Conservation (phyloP, 1,140 invertebrate genomes). For the Halesus radiatus region DNA sequence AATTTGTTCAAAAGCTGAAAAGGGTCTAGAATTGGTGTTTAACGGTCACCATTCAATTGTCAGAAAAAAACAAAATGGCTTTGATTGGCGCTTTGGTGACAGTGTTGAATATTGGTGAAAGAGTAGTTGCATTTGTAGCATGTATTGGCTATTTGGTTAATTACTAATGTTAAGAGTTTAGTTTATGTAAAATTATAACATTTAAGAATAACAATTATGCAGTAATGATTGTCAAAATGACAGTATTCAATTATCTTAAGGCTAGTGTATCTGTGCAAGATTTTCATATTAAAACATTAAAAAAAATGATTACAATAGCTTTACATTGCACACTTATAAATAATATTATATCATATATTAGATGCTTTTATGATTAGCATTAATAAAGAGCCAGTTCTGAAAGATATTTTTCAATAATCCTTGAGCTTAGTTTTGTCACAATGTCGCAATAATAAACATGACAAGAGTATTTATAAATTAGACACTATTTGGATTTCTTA, state of each 20-base stretch:
- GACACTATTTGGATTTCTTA: too few species aligned
- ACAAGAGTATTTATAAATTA: conserved; percentile 5
- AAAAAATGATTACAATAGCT: not conserved
- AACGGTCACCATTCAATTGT: too few species aligned
- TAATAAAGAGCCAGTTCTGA: not conserved
- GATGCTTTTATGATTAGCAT: not conserved
- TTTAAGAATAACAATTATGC: too few species aligned
- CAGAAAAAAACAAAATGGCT: too few species aligned
- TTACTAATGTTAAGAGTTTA: too few species aligned
- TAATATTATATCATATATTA: not conserved
- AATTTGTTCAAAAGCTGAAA: too few species aligned
- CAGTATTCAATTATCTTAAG: not conserved
- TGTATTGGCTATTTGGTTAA: too few species aligned
- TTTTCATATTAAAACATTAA: too few species aligned
- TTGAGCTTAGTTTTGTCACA: conserved; percentile 5
- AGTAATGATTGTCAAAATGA: not conserved
- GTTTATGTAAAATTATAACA: too few species aligned
- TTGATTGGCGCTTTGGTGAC: too few species aligned
- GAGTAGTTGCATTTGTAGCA: not conserved
- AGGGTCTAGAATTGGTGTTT: too few species aligned
- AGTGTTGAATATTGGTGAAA: too few species aligned
- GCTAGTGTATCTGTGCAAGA: conserved; percentile 12
- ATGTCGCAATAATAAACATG: conserved; percentile 30
- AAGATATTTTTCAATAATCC: not conserved
- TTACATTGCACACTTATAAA: not conserved